Percentiles rank a stretch among this genome's conserved stretches.
Evolutionary conservation across 1,140 invertebrate species (phyloP).

Genomic region (Eufriesea mexicana): DNA sequence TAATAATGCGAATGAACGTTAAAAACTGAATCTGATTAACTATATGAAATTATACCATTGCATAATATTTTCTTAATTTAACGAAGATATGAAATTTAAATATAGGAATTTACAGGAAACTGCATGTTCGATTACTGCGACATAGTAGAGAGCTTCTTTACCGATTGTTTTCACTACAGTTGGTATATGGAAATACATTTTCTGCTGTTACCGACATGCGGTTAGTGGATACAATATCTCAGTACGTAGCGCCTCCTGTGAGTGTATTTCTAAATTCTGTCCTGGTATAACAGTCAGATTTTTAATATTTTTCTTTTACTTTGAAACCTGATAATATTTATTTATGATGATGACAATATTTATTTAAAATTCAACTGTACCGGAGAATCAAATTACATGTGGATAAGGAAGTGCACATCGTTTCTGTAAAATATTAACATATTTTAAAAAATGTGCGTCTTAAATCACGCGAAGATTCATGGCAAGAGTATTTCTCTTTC

Average conservation of each 20-base stretch:
- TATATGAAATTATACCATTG: no score
- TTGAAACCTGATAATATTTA: background rate
- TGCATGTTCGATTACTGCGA: background rate
- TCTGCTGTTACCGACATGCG: slow-evolving; percentile 9
- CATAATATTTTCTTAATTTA: no score
- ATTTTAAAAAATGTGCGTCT: background rate
- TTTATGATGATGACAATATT: no score
- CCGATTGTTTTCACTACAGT: background rate
- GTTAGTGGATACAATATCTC: background rate
- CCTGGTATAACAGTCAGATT: background rate
- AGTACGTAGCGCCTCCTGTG: slow-evolving; percentile 2
- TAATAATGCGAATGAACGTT: no score
- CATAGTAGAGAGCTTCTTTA: background rate
- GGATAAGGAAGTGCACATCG: background rate
- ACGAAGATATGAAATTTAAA: no score
- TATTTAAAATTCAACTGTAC: background rate
- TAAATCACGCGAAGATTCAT: background rate
- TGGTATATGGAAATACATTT: background rate
- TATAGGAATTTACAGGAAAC: background rate
- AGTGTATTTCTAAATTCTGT: background rate
- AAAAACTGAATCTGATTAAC: no score
- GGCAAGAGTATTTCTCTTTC: background rate
- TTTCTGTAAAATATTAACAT: background rate
- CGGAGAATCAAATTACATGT: background rate
- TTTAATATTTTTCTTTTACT: no score